Percentiles rank a stretch among this genome's conserved stretches.
These are phyloP conservation scores for Oasisia sp. DNA, from an alignment of 2,888 invertebrate genomes.

Conservation along the genomic window DNA sequence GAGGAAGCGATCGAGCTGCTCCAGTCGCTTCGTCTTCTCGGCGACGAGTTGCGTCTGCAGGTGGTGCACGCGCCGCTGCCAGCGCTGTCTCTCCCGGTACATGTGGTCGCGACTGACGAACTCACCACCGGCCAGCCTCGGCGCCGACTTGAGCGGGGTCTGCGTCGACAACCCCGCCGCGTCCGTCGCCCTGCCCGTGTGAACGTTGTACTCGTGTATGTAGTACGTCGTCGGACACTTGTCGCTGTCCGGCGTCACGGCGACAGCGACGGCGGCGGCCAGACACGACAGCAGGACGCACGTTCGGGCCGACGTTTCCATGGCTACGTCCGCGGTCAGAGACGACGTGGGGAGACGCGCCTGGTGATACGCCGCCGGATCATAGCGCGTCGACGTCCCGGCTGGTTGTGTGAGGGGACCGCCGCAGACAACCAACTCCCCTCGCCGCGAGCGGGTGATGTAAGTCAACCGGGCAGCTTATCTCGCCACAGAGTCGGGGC, in stretches of 20 bases:
- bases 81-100: not conserved
- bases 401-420: not conserved
- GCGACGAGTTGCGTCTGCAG: not conserved
- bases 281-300: not conserved
- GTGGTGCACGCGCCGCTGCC: not conserved
- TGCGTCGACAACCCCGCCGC: not conserved
- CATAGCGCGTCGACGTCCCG: not conserved
- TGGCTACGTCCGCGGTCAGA: not conserved
- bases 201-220: constrained; percentile 3
- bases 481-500: not conserved
- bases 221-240: constrained; percentile 13
- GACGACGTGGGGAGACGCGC: not conserved
- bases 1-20: not conserved
- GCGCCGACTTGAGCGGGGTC: not conserved
- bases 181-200: not conserved
- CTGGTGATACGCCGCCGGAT: not conserved
- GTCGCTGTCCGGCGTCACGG: not conserved
- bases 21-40: constrained; percentile 1
- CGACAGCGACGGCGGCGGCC: not conserved
- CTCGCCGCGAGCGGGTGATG: not conserved
- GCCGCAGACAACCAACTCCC: not conserved
- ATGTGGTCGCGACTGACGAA: not conserved
- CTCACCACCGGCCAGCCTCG: not conserved
- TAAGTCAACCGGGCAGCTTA: not conserved
- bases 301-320: not conserved